Percentiles rank a stretch among this genome's conserved stretches.
Conservation (phyloP, 2,797 vertebrate species). For the Sebastes nivosus region DNA sequence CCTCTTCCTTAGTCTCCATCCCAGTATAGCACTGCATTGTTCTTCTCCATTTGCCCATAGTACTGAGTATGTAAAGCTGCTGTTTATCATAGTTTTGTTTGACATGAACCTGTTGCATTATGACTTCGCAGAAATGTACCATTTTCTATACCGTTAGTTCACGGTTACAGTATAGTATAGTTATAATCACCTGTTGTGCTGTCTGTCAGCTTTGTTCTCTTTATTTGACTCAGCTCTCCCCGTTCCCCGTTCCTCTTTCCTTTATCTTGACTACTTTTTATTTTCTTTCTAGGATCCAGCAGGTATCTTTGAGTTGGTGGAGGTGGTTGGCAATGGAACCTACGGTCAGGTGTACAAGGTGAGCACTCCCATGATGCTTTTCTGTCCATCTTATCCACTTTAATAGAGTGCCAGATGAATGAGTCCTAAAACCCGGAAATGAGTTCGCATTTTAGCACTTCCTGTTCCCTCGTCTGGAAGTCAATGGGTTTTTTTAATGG, state of each 20-base stretch:
- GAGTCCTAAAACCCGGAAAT: no score
- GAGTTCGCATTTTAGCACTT: no score
- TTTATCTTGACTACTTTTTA: not conserved
- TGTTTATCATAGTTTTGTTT: not conserved
- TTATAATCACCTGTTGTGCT: not conserved
- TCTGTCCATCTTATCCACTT: not conserved
- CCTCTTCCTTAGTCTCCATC: constrained; percentile 30
- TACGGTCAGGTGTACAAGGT: constrained; percentile 94
- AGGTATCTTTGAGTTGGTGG: constrained; percentile 92
- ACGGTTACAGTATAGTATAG: not conserved
- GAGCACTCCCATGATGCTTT: constrained; percentile 36
- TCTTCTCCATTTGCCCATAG: not conserved
- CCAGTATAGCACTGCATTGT: constrained; percentile 28
- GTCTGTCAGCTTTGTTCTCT: not conserved
- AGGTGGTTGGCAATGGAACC: constrained; percentile 92
- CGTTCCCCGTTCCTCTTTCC: not conserved
- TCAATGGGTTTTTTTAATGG: no score
- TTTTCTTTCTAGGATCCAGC: constrained; percentile 83
- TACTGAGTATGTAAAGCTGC: not conserved
- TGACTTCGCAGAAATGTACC: not conserved
- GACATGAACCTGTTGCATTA: not conserved
- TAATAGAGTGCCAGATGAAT: no score
- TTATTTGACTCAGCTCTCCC: not conserved
- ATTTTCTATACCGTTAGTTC: not conserved
- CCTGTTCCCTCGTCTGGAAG: no score